Evolutionary conservation across 1,140 invertebrate species (phyloP).

Genomic region (Solen grandis): DNA sequence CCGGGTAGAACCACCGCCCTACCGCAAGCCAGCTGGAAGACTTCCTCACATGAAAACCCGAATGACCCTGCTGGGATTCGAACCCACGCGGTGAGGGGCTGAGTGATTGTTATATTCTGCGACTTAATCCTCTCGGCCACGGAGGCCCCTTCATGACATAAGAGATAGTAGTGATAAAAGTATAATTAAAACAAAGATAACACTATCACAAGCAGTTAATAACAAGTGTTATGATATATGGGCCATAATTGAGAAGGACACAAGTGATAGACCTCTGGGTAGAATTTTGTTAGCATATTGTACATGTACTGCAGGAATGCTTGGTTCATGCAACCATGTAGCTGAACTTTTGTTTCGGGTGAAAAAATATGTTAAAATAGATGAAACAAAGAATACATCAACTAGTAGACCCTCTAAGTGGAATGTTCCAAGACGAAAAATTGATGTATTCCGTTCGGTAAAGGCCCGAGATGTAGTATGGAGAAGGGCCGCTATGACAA

Average conservation of each 20-base stretch:
- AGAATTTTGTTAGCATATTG: constrained; percentile 12
- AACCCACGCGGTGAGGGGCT: too few species aligned
- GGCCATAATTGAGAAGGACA: constrained; percentile 15
- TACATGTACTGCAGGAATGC: too few species aligned
- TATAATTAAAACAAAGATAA: constrained; percentile 27
- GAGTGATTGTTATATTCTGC: too few species aligned
- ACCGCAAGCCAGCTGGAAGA: too few species aligned
- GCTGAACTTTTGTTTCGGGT: not conserved
- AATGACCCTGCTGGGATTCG: too few species aligned
- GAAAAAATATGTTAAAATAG: not conserved
- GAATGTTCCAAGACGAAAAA: not conserved
- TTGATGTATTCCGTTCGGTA: not conserved
- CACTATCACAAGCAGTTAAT: constrained; percentile 28
- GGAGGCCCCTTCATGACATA: too few species aligned
- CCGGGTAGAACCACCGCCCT: too few species aligned
- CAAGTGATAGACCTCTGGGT: not conserved
- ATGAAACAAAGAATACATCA: not conserved
- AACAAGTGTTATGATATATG: constrained; percentile 38
- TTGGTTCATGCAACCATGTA: constrained; percentile 42
- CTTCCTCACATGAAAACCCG: too few species aligned
- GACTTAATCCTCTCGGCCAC: too few species aligned
- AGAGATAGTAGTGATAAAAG: constrained; percentile 11
- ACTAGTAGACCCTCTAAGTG: not conserved
- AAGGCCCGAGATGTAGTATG: not conserved
- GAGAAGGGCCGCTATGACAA: not conserved